Percentiles rank a stretch among this genome's conserved stretches.
Evolutionary conservation across 2,797 vertebrate species (phyloP).

Genomic region (Oreochromis grahami): DNA sequence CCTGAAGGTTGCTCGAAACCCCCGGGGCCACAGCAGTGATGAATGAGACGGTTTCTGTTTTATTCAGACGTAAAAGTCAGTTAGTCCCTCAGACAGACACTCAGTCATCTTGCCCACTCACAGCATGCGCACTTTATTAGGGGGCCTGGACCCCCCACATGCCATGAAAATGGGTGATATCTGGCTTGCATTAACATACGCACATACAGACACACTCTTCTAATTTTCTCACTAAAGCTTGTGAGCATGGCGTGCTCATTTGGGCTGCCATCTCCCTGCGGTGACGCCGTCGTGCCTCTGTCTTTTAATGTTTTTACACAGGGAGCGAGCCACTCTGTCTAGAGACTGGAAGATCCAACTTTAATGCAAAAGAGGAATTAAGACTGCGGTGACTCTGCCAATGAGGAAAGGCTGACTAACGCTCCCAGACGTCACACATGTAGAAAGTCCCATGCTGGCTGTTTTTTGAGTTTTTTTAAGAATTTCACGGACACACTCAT

Average conservation of each 20-base stretch:
- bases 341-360: slow-evolving; percentile 60
- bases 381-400: slow-evolving; percentile 53
- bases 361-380: slow-evolving; percentile 65
- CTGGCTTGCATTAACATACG: slow-evolving; percentile 74
- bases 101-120: slow-evolving; percentile 43
- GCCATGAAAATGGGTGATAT: slow-evolving; percentile 62
- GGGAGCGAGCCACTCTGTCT: slow-evolving; percentile 71
- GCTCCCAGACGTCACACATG: slow-evolving; percentile 52
- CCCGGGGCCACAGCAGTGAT: slow-evolving; percentile 4
- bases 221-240: slow-evolving; percentile 68
- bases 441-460: slow-evolving; percentile 42
- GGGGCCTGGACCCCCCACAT: slow-evolving; percentile 68
- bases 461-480: not conserved
- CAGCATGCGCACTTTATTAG: slow-evolving; percentile 56
- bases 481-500: slow-evolving; percentile 15
- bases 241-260: slow-evolving; percentile 54
- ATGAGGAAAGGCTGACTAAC: slow-evolving; percentile 69
- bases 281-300: slow-evolving; percentile 79
- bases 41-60: slow-evolving; percentile 33
- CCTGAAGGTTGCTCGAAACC: not conserved
- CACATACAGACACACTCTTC: slow-evolving; percentile 54
- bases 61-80: slow-evolving; percentile 41
- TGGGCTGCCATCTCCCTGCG: slow-evolving; percentile 76
- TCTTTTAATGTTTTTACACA: slow-evolving; percentile 77
- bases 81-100: slow-evolving; percentile 34